Evolutionary conservation across 1,140 invertebrate genomes (phyloP), one percentile per base, ranked within the genome.

Genomic region (Oryzaephilus surinamensis): DNA sequence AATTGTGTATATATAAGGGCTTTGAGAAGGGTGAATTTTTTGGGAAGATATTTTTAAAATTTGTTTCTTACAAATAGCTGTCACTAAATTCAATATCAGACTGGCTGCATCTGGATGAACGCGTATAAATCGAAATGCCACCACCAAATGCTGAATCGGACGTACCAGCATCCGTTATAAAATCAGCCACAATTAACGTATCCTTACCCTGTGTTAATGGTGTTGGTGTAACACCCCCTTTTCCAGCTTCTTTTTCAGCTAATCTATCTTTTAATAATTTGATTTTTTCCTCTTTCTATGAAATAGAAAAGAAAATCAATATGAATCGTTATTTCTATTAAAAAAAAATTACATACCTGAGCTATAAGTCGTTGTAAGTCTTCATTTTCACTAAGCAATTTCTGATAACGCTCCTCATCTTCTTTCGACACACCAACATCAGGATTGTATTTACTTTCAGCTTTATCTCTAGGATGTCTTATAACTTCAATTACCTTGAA

Each of bases 281-380:
- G 27, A 93, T 88, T 53, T 84, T 84, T 51, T 91, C 87, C 64
- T 92, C 87, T 70, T 92, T 91, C 86, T 92, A 66, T 2, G 41
- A 47, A 13, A 2, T 4, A 20, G 10, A 12, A 12, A n/a, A 28
- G 10, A 2, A 32, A n/a, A n/a, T n/a, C n/a, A n/a, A n/a, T n/a
- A n/a, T 33, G n/a, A 19, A 18, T 7, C 7, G 4, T 21, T 10
- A 19, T 21, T 34, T 10, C 10, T 18, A 5, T 17, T 31, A n/a
- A 39, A 17, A 30, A 10, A 31, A 15, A 27, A 35, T 1, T 36
- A 44, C 59, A 68, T 63, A 94, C 93, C 72, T 83, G 81, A 50
- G 86, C 77, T 56, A 98, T 96, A 31, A 96, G 77, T 67, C 86
- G 84, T 64, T 96, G 91, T 30, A 98, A 70, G 61, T 97, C 89